phyloP scores from a whole-genome alignment of 2,113 vertebrate genomes.

The Montifringilla adamsi region DNA sequence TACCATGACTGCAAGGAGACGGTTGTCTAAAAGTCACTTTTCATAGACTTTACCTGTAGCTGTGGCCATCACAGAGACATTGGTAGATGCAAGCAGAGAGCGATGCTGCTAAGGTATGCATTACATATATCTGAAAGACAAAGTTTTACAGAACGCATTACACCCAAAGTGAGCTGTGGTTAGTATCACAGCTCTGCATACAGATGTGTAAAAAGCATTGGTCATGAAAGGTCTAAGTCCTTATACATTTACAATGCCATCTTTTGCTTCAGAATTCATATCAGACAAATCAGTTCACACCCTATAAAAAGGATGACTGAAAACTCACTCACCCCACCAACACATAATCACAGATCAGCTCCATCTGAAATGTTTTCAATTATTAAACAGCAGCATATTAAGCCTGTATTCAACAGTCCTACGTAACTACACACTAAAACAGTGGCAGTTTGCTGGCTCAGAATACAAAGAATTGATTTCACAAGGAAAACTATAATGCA shows the following conservation, averaged over 20 bases:
- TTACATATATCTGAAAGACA: conserved; percentile 87
- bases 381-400: neutral
- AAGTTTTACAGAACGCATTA: neutral
- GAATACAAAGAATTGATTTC: neutral
- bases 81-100: conserved; percentile 98
- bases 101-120: conserved; percentile 94
- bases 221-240: neutral
- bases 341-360: neutral
- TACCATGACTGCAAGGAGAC: neutral
- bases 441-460: neutral
- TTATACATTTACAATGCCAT: neutral
- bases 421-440: neutral
- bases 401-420: neutral
- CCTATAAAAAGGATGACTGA: neutral
- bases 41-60: conserved; percentile 81
- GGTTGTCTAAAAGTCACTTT: neutral
- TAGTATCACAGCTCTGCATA: neutral
- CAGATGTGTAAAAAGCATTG: neutral
- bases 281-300: neutral
- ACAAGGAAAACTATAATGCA: neutral
- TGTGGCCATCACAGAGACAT: conserved; percentile 93
- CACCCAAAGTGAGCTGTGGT: neutral
- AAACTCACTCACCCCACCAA: neutral
- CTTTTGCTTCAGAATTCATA: neutral
- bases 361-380: neutral